Evolutionary conservation across 1,140 invertebrate species (phyloP), one percentile per base, ranked within the genome.

Genomic region (Mycetomoellerius zeteki): DNA sequence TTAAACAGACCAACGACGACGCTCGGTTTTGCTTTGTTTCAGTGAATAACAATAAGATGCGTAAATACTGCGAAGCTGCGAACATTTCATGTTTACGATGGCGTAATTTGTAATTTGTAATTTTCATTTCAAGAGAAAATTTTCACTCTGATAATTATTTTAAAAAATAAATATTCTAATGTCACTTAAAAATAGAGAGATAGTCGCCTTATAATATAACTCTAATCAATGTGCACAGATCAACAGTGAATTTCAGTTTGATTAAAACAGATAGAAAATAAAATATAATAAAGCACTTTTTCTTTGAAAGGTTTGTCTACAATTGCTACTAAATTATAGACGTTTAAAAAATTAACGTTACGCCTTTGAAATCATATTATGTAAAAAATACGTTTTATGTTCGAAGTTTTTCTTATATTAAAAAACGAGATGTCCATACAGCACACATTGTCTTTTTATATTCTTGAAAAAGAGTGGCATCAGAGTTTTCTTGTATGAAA

Each of bases 1-100:
- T 87, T 89, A 86, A 86, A 82, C 88, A 87, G 69, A 88, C 69
- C 87, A 65, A 64, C 75, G 65, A n/a, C 62, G 65, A 56, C 77
- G 27, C 52, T 77, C 33, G 37, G 50, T 24, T 76, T 64, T 76
- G 67, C 56, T 77, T 86, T 60, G 52, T 84, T 60, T 81, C 54
- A 24, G 14, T 50, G 69, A 73, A 37, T 50, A 62, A 62, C 37
- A 75, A 84, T 75, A 43, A 84, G 37, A 84, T 33, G 16, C n/a
- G 21, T 24, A 56, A 43, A n/a, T 8, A 65, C 14, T 37, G 6
- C 58, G 64, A 56, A 69, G 64, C 64, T 69, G 77, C 8, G 30
- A 78, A 47, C 16, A 33, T 72, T 72, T 52, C 14, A 58, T 43
- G 8, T 77, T 43, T 43, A 47, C 24, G 56, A 43, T 24, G 3